These are phyloP conservation scores for Apocheima hispidaria DNA, from an alignment of 2,888 invertebrate species.

Conservation along the genomic window DNA sequence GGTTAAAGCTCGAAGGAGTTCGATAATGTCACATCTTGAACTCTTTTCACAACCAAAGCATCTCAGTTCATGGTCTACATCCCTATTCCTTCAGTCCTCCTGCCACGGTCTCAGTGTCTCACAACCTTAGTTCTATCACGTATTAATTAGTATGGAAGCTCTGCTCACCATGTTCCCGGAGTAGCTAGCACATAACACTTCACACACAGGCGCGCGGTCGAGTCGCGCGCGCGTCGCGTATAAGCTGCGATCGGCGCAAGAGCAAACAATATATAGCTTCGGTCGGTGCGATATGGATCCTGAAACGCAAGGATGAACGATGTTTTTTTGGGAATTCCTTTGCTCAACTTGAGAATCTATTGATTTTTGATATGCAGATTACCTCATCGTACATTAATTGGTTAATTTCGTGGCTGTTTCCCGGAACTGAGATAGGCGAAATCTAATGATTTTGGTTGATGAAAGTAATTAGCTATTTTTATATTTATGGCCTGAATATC, in stretches of 20 bases:
- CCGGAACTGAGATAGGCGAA: background rate
- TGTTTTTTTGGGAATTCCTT: slow-evolving; percentile 6
- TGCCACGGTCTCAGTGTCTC: background rate
- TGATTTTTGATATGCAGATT: background rate
- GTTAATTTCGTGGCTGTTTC: background rate
- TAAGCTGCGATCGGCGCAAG: slow-evolving; percentile 52
- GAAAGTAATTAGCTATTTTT: too few species aligned
- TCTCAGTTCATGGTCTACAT: background rate
- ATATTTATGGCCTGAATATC: too few species aligned
- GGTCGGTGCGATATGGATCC: slow-evolving; percentile 33
- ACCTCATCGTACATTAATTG: background rate
- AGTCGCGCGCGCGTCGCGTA: slow-evolving; percentile 55
- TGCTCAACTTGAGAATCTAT: background rate
- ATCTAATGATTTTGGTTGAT: too few species aligned
- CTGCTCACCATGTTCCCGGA: slow-evolving; percentile 61
- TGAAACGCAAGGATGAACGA: slow-evolving; percentile 16
- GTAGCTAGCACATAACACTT: slow-evolving; percentile 60
- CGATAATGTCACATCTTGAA: background rate
- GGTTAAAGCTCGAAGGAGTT: background rate
- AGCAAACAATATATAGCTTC: slow-evolving; percentile 64
- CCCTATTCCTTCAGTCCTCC: background rate
- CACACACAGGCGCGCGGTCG: slow-evolving; percentile 56
- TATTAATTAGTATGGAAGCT: slow-evolving; percentile 16
- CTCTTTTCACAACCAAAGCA: background rate
- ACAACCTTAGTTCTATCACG: background rate